Base-by-base conservation (phyloP, 92 coral and sea anemone species). In the Hydrozoanthus gracilis region DNA sequence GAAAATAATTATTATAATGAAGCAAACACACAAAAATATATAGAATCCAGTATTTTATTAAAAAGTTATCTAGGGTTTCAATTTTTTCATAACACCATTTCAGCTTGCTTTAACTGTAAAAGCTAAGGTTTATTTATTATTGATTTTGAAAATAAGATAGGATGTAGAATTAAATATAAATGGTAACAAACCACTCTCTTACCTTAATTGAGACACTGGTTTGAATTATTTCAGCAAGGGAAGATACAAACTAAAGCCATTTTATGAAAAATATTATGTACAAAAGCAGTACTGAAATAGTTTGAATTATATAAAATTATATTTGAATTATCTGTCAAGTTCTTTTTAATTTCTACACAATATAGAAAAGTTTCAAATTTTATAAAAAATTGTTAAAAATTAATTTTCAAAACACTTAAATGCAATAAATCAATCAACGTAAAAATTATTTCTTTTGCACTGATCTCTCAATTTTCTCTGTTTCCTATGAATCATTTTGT, bases 11-110 rank as follows among this genome's bases (percentile, higher is more conserved):
- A 4, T 11, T 61, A 61, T 61, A 27, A 61, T 61, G 67, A 61
- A 61, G n/a, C 67, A 61, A 61, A 15, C 67, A 61, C 67, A 61
- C 67, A 61, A 17, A 61, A 61, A 61, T 61, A 60, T 60, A 61
- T 61, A 3, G 67, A 7, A 4, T 11, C 12, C 67, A 61, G n/a
- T 61, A 6, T 61, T 61, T 61, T 61, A 61, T 61, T 61, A 61
- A 61, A 61, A 61, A 61, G 67, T 17, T 61, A 61, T 61, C n/a
- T 61, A 17, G n/a, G 67, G 67, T 11, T 61, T 61, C 12, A 61
- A 61, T 52, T 61, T 61, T 54, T 61, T 17, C 20, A 61, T 17
- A 61, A 61, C 67, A 4, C n/a, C 67, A 61, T 61, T 61, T 17
- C n/a, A 17, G n/a, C 67, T 9, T 61, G n/a, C 67, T 61, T 17